Conservation (phyloP, 2,797 vertebrate species). For the Peromyscus nudipes region DNA sequence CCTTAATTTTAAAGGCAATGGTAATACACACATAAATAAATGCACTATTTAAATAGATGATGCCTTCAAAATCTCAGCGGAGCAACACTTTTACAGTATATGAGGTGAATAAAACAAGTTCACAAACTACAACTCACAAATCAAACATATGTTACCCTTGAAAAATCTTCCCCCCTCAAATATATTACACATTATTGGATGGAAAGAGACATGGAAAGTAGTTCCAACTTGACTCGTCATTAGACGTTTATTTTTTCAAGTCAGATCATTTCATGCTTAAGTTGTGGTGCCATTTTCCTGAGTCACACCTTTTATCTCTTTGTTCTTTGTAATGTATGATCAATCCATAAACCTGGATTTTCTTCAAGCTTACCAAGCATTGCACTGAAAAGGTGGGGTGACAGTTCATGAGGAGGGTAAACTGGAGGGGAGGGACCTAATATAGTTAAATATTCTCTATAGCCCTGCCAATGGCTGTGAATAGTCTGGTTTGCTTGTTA, state of each 20-base stretch:
- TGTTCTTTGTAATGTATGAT: neutral
- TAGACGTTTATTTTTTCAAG: neutral
- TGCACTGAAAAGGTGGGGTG: neutral
- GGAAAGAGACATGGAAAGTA: neutral
- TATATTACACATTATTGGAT: neutral
- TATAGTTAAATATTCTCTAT: neutral
- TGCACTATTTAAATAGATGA: neutral
- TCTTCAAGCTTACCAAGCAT: neutral
- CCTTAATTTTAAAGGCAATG: slow-evolving; percentile 23
- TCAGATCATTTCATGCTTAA: neutral
- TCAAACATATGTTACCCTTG: neutral
- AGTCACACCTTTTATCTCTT: neutral
- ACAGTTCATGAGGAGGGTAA: neutral
- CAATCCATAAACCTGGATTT: neutral
- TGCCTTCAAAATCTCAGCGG: neutral
- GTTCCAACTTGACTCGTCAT: neutral
- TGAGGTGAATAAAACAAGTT: neutral
- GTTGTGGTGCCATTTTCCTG: neutral
- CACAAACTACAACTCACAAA: neutral
- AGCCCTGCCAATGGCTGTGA: neutral
- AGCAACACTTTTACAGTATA: neutral
- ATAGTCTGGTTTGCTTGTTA: neutral
- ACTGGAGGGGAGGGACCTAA: neutral
- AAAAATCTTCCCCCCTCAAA: neutral
- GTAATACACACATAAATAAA: neutral